Percentiles rank a stretch among this genome's conserved stretches.
These are phyloP conservation scores for Channallabes apus DNA, from an alignment of 2,797 vertebrate species.

Conservation along the genomic window DNA sequence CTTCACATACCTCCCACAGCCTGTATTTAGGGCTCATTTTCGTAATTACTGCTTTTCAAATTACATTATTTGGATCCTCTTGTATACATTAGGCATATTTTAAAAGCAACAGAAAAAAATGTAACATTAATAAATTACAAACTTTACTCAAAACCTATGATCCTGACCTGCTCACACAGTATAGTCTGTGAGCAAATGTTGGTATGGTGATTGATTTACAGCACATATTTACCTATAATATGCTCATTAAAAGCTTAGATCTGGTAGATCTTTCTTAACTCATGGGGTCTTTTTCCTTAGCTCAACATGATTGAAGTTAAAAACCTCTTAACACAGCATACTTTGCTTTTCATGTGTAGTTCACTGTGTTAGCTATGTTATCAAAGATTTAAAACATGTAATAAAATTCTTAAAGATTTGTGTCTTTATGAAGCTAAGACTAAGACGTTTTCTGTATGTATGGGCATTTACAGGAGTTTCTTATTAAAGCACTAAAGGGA, in stretches of 20 bases:
- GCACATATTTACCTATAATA: not conserved
- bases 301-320: not conserved
- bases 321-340: not conserved
- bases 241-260: not conserved
- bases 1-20: conserved; percentile 20
- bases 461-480: not conserved
- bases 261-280: not conserved
- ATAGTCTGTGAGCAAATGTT: not conserved
- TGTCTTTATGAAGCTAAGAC: not conserved
- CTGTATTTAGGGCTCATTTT: conserved; percentile 28
- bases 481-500: too few species aligned
- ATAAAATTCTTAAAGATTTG: not conserved
- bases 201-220: not conserved
- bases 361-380: not conserved
- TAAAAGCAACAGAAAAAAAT: not conserved
- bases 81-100: not conserved
- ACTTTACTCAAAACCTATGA: not conserved
- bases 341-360: not conserved
- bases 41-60: conserved; percentile 44
- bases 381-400: not conserved
- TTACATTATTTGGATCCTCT: not conserved
- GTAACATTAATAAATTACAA: conserved; percentile 1
- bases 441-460: not conserved
- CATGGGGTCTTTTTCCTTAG: not conserved
- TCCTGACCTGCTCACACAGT: not conserved